Conservation (phyloP, 2,888 invertebrate genomes). For the Tachina fera region DNA sequence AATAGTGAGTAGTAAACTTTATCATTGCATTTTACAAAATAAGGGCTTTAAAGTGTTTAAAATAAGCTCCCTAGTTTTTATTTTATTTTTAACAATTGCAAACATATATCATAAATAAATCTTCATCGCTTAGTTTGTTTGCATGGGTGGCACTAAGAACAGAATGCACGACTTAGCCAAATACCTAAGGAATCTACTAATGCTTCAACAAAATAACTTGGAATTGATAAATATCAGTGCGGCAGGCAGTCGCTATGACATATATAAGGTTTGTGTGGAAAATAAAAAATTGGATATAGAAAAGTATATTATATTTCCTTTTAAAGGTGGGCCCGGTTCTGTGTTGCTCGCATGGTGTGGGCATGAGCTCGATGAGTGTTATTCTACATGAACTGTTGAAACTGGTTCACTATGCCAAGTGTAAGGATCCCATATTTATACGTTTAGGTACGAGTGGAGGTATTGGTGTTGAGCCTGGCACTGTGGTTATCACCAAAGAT, state of each 20-base stretch:
- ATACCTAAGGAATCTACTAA: conserved; percentile 91
- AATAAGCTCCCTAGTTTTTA: no score
- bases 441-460: conserved; percentile 97
- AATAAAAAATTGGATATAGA: neutral
- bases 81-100: neutral
- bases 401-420: conserved; percentile 95
- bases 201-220: conserved; percentile 90
- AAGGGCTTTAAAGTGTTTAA: no score
- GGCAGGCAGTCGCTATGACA: conserved; percentile 93
- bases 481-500: conserved; percentile 95
- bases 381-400: conserved; percentile 98
- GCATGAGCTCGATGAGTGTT: conserved; percentile 97
- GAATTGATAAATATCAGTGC: conserved; percentile 92
- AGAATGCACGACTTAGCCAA: conserved; percentile 95
- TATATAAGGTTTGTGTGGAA: conserved; percentile 90
- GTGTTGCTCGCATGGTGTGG: conserved; percentile 93
- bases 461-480: conserved; percentile 94
- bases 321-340: conserved; percentile 80
- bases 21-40: no score
- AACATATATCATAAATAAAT: neutral
- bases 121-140: conserved; percentile 89
- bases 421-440: conserved; percentile 93
- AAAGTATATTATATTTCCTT: neutral
- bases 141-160: conserved; percentile 96
- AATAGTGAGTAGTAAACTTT: no score